Percentiles rank a stretch among this genome's conserved stretches.
phyloP scores from a whole-genome alignment of 2,888 invertebrate species.

The Petrophora chlorosata region DNA sequence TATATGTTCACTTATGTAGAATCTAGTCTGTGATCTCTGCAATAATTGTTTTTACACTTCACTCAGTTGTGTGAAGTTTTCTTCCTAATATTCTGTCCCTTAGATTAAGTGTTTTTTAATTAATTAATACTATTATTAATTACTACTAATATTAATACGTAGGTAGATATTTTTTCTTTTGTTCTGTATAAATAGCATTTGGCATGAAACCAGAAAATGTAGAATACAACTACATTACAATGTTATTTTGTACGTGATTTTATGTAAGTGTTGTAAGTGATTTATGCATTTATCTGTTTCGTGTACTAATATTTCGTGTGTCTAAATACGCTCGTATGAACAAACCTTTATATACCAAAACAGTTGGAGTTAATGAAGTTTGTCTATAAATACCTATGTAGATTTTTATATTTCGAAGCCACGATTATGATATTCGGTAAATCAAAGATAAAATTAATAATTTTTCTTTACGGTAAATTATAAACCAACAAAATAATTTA shows the following conservation, averaged over 20 bases:
- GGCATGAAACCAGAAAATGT: too few species aligned
- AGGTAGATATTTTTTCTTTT: not conserved
- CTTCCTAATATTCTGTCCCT: conserved; percentile 69
- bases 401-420: too few species aligned
- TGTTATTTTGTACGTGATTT: too few species aligned
- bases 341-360: not conserved
- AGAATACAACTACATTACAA: too few species aligned
- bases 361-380: not conserved
- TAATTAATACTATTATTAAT: conserved; percentile 11
- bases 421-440: too few species aligned
- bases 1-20: conserved; percentile 50
- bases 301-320: too few species aligned
- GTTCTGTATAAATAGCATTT: not conserved
- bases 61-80: conserved; percentile 38
- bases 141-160: not conserved
- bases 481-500: too few species aligned
- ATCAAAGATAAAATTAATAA: too few species aligned
- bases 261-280: too few species aligned
- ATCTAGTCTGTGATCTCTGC: conserved; percentile 82
- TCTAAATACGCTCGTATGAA: not conserved
- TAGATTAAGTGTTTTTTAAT: conserved; percentile 42
- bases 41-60: conserved; percentile 43
- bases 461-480: too few species aligned
- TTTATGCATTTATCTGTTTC: too few species aligned
- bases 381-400: too few species aligned